These are phyloP conservation scores for Pemphredon lugubris DNA, from an alignment of 2,888 invertebrate species.

Conservation along the genomic window DNA sequence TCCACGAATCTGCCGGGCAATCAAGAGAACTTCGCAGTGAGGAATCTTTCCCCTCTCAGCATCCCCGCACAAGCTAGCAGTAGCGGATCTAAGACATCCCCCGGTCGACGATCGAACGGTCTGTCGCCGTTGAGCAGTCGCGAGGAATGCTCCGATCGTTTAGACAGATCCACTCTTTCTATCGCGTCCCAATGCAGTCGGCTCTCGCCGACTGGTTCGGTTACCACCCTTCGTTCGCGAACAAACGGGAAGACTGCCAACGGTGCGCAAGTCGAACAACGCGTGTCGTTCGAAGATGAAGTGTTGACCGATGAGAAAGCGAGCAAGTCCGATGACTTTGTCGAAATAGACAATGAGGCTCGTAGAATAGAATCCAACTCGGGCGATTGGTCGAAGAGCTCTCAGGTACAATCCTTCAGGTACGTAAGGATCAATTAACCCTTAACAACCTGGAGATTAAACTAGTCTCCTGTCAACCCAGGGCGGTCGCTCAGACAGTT, in stretches of 20 bases:
- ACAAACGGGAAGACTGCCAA: slow-evolving; percentile 36
- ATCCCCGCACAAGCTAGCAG: slow-evolving; percentile 29
- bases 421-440: slow-evolving; percentile 60
- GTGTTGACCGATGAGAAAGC: slow-evolving; percentile 40
- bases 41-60: slow-evolving; percentile 19
- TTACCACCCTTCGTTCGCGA: slow-evolving; percentile 44
- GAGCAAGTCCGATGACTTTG: slow-evolving; percentile 40
- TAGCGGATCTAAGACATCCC: slow-evolving; percentile 30
- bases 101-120: slow-evolving; percentile 35
- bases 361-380: slow-evolving; percentile 33
- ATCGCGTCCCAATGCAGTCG: slow-evolving; percentile 56
- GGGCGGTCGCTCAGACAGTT: too few species aligned
- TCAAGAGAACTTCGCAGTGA: slow-evolving; percentile 35
- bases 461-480: too few species aligned
- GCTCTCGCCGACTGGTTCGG: slow-evolving; percentile 52
- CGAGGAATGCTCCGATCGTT: slow-evolving; percentile 47
- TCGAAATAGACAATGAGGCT: slow-evolving; percentile 28
- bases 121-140: slow-evolving; percentile 37
- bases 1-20: slow-evolving; percentile 40
- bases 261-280: slow-evolving; percentile 44
- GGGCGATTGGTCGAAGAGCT: slow-evolving; percentile 54
- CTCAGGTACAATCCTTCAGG: slow-evolving; percentile 73
- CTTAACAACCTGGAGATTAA: too few species aligned
- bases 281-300: slow-evolving; percentile 57
- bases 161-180: slow-evolving; percentile 55